Evolutionary conservation across 2,888 invertebrate genomes (phyloP), one percentile per base, ranked within the genome.

Genomic region (Eustalomyia histrio): DNA sequence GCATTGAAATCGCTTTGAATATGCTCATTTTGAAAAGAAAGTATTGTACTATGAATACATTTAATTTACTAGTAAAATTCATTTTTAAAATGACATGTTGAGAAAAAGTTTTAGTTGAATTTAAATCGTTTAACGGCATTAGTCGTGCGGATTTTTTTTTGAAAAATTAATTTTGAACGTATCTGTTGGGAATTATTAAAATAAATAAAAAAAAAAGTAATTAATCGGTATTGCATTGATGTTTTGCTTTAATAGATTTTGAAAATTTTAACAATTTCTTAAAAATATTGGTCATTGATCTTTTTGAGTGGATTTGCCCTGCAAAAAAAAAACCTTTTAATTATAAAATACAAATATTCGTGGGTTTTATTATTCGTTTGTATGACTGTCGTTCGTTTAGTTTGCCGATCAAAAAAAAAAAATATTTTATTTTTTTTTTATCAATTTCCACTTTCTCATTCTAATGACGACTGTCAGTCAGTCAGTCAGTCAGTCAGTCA

Each of bases 101-200:
- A 80, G 67, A 71, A 71, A 71, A 74, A 29, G 14, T 71, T 81
- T 81, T 58, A 81, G 81, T 81, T 81, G 74, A 58, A 57, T 61
- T 75, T 67, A 63, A 75, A 65, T 53, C 78, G 78, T 58, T 81
- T 57, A 67, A 67, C 81, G 71, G 81, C 65, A 78, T 63, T 57
- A 78, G 61, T 61, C 61, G 71, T 35, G 63, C 78, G 81, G 78
- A 74, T 71, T 53, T 9, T 43, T 12, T 14, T 47, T 47, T 47
- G 2, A 47, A n/a, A 14, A 64, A 64, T 29, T n/a, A 29, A 57
- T 17, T 16, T 61, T 9, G 12, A 63, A 53, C 3, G 29, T 1
- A 33, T n/a, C 24, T 71, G 58, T 47, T 71, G 29, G 7, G 52
- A 43, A n/a, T 47, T 14, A 47, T n/a, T n/a, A 53, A 55, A 63